phyloP scores from a whole-genome alignment of 2,888 invertebrate genomes.

The Aproaerema taeniolella region DNA sequence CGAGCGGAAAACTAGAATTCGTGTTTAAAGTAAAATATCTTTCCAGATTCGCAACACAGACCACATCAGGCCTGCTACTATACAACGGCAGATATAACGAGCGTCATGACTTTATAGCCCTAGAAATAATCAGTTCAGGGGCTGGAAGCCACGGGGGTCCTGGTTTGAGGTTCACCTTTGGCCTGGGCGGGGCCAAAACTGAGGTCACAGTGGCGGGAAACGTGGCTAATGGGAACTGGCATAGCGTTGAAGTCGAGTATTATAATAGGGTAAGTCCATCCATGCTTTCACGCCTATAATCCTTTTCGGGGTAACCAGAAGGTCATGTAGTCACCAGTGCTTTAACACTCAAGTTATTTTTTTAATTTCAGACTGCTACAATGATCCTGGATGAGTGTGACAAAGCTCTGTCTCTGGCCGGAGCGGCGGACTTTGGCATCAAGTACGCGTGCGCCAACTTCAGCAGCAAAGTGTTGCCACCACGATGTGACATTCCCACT shows the following conservation, averaged over 20 bases:
- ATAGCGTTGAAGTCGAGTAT: conserved; percentile 89
- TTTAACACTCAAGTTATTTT: neutral
- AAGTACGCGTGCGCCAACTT: conserved; percentile 90
- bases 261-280: conserved; percentile 86
- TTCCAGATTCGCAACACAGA: conserved; percentile 91
- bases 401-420: conserved; percentile 85
- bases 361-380: conserved; percentile 82
- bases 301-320: too few relatives aligned
- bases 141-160: conserved; percentile 53
- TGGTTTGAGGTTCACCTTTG: conserved; percentile 82
- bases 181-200: conserved; percentile 87
- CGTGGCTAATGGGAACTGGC: conserved; percentile 94
- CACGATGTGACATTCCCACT: conserved; percentile 84
- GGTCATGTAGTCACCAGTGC: too few relatives aligned
- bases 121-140: conserved; percentile 86
- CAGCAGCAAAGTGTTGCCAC: conserved; percentile 84
- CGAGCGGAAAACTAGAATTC: too few relatives aligned
- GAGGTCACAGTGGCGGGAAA: conserved; percentile 82
- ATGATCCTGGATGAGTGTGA: conserved; percentile 93
- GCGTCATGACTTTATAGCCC: conserved; percentile 93
- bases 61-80: conserved; percentile 88
- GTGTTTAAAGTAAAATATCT: too few relatives aligned
- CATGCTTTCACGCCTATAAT: too few relatives aligned
- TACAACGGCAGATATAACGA: conserved; percentile 98
- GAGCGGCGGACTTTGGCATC: conserved; percentile 83